These are phyloP conservation scores for Drosophila dunni DNA, from an alignment of 1,140 invertebrate species.

Conservation along the genomic window DNA sequence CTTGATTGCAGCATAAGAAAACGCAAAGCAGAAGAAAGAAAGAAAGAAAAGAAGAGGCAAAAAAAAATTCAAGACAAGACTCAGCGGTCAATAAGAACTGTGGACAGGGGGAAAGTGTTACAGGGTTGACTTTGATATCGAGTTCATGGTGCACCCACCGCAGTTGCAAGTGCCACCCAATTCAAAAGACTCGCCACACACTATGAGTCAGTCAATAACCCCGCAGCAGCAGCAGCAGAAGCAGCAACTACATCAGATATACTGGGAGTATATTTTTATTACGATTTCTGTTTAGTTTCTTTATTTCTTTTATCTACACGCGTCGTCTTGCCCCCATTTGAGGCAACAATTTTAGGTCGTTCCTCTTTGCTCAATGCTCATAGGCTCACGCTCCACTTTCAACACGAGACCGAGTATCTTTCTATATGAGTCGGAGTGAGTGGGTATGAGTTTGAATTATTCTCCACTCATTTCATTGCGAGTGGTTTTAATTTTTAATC, in stretches of 20 bases:
- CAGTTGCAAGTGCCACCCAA: conserved; percentile 29
- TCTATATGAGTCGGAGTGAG: not conserved
- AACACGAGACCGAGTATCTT: conserved; percentile 4
- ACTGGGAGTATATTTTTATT: conserved; percentile 5
- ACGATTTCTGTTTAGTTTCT: not conserved
- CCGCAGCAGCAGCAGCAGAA: conserved; percentile 14
- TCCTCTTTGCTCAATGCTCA: conserved; percentile 59
- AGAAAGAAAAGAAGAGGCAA: conserved; percentile 47
- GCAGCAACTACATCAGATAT: not conserved
- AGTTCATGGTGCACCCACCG: conserved; percentile 37
- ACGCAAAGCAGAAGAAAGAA: conserved; percentile 20
- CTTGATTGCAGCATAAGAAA: conserved; percentile 65
- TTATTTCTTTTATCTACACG: conserved; percentile 23
- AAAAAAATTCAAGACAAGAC: conserved; percentile 26
- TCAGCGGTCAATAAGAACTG: conserved; percentile 36
- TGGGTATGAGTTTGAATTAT: not conserved
- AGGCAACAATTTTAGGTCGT: conserved; percentile 71
- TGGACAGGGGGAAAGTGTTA: not conserved
- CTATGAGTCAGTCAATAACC: conserved; percentile 40
- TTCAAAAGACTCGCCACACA: conserved; percentile 33
- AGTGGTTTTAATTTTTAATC: conserved; percentile 56
- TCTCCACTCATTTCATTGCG: conserved; percentile 14
- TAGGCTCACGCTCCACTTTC: conserved; percentile 37
- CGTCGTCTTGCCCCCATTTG: conserved; percentile 64
- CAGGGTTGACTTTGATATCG: conserved; percentile 1